A percentile compares a stretch with the other conserved stretches of the same genome.
Conservation (phyloP, 2,888 invertebrate species). For the Anthophora plumipes region DNA sequence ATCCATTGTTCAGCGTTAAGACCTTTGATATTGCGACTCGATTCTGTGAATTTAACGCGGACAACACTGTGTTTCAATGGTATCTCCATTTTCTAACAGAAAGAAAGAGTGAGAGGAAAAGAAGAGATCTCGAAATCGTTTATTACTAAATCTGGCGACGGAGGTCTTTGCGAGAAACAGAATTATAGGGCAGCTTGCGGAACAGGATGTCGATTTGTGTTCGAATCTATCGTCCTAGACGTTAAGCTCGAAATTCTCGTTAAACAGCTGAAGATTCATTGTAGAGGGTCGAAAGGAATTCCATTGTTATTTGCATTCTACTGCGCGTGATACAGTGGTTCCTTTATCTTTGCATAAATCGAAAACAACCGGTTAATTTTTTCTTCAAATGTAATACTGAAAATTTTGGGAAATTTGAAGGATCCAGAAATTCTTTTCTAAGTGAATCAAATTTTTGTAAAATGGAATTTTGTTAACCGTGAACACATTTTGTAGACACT, state of each 20-base stretch:
- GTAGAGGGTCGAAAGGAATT: not conserved
- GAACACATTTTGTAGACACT: too few species aligned
- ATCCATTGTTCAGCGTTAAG: slow-evolving; percentile 12
- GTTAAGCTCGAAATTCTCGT: slow-evolving; percentile 9
- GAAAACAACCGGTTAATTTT: too few species aligned
- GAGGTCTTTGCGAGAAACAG: slow-evolving; percentile 4
- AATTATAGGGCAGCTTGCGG: not conserved
- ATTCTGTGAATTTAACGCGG: slow-evolving; percentile 30
- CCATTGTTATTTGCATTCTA: too few species aligned
- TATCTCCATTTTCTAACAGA: slow-evolving; percentile 2
- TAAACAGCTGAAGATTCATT: slow-evolving; percentile 1
- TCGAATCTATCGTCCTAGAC: not conserved
- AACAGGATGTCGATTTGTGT: not conserved
- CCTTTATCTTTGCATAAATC: not conserved
- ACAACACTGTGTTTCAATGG: slow-evolving; percentile 8
- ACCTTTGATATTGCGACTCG: slow-evolving; percentile 19
- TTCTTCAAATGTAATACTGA: too few species aligned
- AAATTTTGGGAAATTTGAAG: too few species aligned
- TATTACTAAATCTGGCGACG: slow-evolving; percentile 35
- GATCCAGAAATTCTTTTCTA: too few species aligned
- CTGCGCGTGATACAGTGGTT: too few species aligned
- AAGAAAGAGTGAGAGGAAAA: not conserved
- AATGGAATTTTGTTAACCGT: too few species aligned
- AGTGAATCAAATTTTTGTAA: too few species aligned
- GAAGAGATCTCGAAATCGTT: slow-evolving; percentile 21